Base-by-base conservation (phyloP, 2,888 invertebrate species). In the Matsumyia berberina region DNA sequence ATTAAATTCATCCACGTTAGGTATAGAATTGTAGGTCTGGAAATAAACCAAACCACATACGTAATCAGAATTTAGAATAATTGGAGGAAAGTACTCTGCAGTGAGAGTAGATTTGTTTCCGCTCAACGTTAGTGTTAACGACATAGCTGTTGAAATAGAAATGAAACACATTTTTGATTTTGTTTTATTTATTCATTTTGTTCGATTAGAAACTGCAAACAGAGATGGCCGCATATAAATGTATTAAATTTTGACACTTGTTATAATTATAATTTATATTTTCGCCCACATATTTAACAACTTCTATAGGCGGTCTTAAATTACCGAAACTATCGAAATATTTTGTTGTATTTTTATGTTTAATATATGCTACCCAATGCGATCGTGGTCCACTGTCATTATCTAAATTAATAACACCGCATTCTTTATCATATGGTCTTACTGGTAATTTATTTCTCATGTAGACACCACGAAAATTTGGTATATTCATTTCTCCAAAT, bases 1-100 rank as follows among this genome's bases (percentile, higher is more conserved):
- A 76, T 90, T 88, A 46, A 78, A 85, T 37, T 86, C 83, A 83
- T 90, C 89, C 1, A 91, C 87, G 86, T 90, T 91, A 1, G 89
- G 89, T 69, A 90, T 86, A n/a, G 79, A 70, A 31, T 86, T 76
- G 46, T 79, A 76, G 15, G 74, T 79, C 55, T 79, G 74, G 19
- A 90, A 87, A 73, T 89, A 88, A 35, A 90, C 83, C 17, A 89
- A 85, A 5, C 89, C 89, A 15, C 90, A 87, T 55, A 73, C 82
- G 85, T 89, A 89, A 24, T 87, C 86, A 29, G 77, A 58, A 9
- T 58, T 58, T 44, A 79, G 35, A 24, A 70, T 57, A 35, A 85
- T 58, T 12, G 85, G 69, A 4, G 85, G 77, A 33, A 86, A 81
- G 39, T 69, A 81, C 5, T 81, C 64, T 5, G 69, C 12, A 31